phyloP scores from a whole-genome alignment of 2,797 vertebrate species.

The Psittacula echo region DNA sequence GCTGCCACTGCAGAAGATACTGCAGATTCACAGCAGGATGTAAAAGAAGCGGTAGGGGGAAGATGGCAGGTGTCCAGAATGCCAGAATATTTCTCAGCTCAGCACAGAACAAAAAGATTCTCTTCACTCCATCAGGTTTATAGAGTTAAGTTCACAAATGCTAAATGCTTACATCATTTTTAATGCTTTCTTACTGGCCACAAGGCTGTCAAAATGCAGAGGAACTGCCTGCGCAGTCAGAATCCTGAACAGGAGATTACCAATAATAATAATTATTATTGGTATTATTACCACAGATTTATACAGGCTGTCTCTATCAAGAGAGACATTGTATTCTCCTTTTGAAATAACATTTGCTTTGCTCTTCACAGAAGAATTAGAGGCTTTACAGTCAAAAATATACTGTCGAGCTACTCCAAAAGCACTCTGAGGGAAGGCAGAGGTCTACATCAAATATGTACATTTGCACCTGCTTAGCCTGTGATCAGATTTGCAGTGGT shows the following conservation, averaged over 20 bases:
- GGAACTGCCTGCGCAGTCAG: neutral
- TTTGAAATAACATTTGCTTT: slow-evolving; percentile 36
- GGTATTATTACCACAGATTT: slow-evolving; percentile 18
- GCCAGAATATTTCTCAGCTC: slow-evolving; percentile 61
- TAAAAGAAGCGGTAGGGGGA: slow-evolving; percentile 58
- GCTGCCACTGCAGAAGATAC: slow-evolving; percentile 61
- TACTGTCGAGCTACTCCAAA: neutral
- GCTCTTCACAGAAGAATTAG: slow-evolving; percentile 1
- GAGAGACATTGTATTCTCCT: neutral
- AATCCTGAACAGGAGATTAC: slow-evolving; percentile 38
- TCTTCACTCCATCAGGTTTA: slow-evolving; percentile 69
- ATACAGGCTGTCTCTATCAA: neutral
- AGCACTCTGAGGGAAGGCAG: neutral
- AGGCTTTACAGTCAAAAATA: neutral
- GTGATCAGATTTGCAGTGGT: neutral
- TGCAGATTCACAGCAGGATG: slow-evolving; percentile 58
- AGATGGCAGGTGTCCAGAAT: slow-evolving; percentile 70
- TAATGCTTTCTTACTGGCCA: slow-evolving; percentile 35
- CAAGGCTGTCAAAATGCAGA: slow-evolving; percentile 41
- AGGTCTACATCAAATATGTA: neutral
- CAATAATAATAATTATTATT: slow-evolving; percentile 26
- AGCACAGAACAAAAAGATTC: slow-evolving; percentile 70
- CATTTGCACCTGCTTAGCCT: neutral
- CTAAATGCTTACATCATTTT: slow-evolving; percentile 61
- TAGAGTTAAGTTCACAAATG: slow-evolving; percentile 66